These are phyloP conservation scores for Leptopilina syphax DNA, from an alignment of 2,888 invertebrate species.

Conservation along the genomic window DNA sequence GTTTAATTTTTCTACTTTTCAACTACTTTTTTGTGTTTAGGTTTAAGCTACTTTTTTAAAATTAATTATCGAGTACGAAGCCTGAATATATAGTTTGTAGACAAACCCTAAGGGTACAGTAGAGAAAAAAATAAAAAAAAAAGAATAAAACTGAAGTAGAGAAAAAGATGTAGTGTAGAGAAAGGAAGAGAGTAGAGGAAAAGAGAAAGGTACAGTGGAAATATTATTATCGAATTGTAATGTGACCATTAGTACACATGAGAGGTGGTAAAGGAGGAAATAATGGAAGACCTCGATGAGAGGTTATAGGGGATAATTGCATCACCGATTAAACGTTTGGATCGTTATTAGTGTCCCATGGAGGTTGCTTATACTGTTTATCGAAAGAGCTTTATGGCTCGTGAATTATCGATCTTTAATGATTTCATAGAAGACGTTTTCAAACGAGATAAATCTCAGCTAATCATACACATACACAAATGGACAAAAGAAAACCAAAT, in stretches of 20 bases:
- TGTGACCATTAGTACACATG: not conserved
- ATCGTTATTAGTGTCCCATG: slow-evolving; percentile 8
- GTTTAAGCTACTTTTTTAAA: too few species aligned
- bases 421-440: slow-evolving; percentile 55
- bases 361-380: slow-evolving; percentile 27
- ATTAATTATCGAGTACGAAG: too few species aligned
- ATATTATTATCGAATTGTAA: not conserved
- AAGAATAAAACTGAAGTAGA: too few species aligned
- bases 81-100: too few species aligned
- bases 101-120: too few species aligned
- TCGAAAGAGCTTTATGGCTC: slow-evolving; percentile 24
- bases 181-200: too few species aligned
- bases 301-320: slow-evolving; percentile 7
- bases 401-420: slow-evolving; percentile 72
- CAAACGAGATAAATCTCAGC: slow-evolving; percentile 70
- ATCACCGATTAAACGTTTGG: not conserved
- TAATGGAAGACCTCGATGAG: not conserved
- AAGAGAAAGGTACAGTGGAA: too few species aligned
- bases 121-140: too few species aligned
- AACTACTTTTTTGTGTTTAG: too few species aligned
- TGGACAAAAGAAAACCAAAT: slow-evolving; percentile 63
- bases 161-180: too few species aligned
- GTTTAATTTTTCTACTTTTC: too few species aligned
- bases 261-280: not conserved
- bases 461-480: slow-evolving; percentile 56